phyloP scores from a whole-genome alignment of 2,113 vertebrate species.

The Passer montanus region DNA sequence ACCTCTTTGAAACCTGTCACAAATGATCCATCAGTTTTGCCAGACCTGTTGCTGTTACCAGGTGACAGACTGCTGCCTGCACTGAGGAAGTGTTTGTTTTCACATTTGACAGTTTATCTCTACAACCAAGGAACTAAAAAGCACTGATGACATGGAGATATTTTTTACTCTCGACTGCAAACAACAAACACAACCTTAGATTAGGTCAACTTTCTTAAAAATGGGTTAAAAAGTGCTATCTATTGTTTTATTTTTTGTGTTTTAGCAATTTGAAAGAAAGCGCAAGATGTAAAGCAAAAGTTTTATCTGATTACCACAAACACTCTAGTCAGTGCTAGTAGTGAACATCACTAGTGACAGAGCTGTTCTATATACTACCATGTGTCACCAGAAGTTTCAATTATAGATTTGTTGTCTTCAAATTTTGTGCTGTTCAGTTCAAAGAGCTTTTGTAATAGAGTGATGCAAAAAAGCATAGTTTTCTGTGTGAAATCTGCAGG shows the following conservation, averaged over 20 bases:
- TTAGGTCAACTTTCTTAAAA: neutral
- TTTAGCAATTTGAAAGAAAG: neutral
- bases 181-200: neutral
- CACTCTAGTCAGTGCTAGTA: neutral
- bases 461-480: neutral
- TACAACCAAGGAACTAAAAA: neutral
- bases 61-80: neutral
- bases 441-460: neutral
- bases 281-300: neutral
- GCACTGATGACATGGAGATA: neutral
- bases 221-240: neutral
- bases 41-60: neutral
- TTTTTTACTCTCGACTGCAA: neutral
- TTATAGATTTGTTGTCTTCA: neutral
- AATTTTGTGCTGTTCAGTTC: neutral
- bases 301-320: neutral
- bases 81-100: neutral
- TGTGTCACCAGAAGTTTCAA: neutral
- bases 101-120: neutral
- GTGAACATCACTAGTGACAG: neutral
- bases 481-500: neutral
- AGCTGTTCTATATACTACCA: neutral
- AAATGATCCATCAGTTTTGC: neutral
- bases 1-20: neutral
- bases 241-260: neutral